Evolutionary conservation across 2,113 vertebrate species (phyloP).

Genomic region (Phalacrocorax pelagicus): DNA sequence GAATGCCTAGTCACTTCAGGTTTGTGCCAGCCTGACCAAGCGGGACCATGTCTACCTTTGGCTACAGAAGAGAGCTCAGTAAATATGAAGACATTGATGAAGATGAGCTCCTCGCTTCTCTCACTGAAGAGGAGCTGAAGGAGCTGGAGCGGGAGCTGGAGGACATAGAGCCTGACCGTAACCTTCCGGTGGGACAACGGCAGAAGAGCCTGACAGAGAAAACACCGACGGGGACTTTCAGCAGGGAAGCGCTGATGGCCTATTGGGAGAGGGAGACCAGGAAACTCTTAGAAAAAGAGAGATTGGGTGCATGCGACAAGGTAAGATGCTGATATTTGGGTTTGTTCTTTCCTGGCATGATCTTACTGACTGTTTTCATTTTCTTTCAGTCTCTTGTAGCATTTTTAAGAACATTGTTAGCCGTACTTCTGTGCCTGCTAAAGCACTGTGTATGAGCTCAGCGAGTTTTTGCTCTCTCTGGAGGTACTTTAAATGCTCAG

Average conservation of each 20-base stretch:
- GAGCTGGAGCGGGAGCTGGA: slow-evolving; percentile 92
- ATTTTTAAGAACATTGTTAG: not conserved
- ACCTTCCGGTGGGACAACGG: slow-evolving; percentile 89
- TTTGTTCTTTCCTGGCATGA: not conserved
- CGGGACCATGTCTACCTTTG: slow-evolving; percentile 90
- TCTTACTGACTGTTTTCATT: not conserved
- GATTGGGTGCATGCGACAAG: slow-evolving; percentile 75
- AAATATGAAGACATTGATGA: slow-evolving; percentile 99
- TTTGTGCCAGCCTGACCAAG: slow-evolving; percentile 54
- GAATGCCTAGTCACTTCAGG: slow-evolving; percentile 63
- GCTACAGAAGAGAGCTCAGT: slow-evolving; percentile 93
- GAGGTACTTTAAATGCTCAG: not conserved
- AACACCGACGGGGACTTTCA: slow-evolving; percentile 92
- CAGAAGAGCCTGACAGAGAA: slow-evolving; percentile 95
- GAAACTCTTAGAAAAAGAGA: slow-evolving; percentile 91
- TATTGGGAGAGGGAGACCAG: slow-evolving; percentile 97
- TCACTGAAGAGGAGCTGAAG: slow-evolving; percentile 91
- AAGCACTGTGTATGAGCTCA: fast-evolving
- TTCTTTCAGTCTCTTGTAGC: not conserved
- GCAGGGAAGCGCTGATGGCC: slow-evolving; percentile 90
- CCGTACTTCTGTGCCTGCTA: not conserved
- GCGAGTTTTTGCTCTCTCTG: not conserved
- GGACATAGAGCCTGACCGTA: slow-evolving; percentile 90
- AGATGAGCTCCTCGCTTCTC: slow-evolving; percentile 93
- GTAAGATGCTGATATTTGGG: slow-evolving; percentile 39